phyloP scores from a whole-genome alignment of 2,797 vertebrate species.

The Garrulus glandarius region DNA sequence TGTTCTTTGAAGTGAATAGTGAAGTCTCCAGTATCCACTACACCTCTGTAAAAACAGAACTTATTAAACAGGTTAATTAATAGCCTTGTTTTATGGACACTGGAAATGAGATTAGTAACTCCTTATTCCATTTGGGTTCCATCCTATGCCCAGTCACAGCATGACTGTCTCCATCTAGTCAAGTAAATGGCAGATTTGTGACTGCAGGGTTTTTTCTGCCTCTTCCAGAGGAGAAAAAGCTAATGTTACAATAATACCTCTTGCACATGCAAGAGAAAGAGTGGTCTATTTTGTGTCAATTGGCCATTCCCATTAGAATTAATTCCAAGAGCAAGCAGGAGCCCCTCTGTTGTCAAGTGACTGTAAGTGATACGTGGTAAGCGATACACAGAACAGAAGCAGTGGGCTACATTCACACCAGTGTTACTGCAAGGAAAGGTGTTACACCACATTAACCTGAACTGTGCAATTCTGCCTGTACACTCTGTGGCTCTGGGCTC shows the following conservation, averaged over 20 bases:
- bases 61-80: conserved; percentile 14
- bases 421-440: not conserved
- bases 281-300: not conserved
- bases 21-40: not conserved
- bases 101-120: not conserved
- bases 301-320: not conserved
- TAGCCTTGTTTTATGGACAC: not conserved
- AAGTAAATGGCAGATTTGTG: not conserved
- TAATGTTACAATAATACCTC: not conserved
- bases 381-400: not conserved
- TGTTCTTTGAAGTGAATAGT: not conserved
- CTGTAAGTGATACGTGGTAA: not conserved
- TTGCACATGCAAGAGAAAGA: not conserved
- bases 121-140: not conserved
- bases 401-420: not conserved
- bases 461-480: not conserved
- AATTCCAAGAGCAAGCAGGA: not conserved
- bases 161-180: not conserved
- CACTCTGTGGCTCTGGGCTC: not conserved
- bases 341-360: not conserved
- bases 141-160: not conserved
- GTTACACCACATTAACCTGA: not conserved
- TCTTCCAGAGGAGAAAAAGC: not conserved
- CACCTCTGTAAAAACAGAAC: not conserved
- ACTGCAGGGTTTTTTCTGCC: not conserved